Conservation (phyloP, 2,888 invertebrate species). For the Lutraria lutraria region DNA sequence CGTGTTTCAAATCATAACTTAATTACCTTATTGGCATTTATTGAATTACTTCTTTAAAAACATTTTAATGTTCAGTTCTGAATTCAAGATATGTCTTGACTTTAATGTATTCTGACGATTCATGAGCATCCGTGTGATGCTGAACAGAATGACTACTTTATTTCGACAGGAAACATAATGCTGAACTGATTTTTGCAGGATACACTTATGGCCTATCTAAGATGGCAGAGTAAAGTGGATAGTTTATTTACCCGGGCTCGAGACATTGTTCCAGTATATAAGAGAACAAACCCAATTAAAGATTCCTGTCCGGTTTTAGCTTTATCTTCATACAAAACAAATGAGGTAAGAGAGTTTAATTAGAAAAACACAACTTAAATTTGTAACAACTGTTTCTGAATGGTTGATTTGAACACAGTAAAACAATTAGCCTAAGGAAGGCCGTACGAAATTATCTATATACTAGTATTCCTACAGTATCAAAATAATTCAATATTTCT, state of each 20-base stretch:
- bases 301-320: constrained; percentile 81
- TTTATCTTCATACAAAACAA: constrained; percentile 80
- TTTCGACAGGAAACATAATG: too few species aligned
- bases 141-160: too few species aligned
- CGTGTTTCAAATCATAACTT: too few species aligned
- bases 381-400: not conserved
- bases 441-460: too few species aligned
- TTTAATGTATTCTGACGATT: too few species aligned
- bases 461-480: too few species aligned
- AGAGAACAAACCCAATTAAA: constrained; percentile 74
- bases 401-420: not conserved
- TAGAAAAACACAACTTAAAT: not conserved
- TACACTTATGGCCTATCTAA: constrained; percentile 82
- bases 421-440: not conserved
- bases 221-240: constrained; percentile 85
- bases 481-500: too few species aligned
- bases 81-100: too few species aligned
- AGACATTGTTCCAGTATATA: constrained; percentile 82
- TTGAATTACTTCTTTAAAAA: too few species aligned
- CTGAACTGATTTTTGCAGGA: constrained; percentile 74
- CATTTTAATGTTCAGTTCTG: too few species aligned
- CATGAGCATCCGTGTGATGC: too few species aligned
- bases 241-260: constrained; percentile 81
- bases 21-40: too few species aligned
- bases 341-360: constrained; percentile 73